Evolutionary conservation across 2,113 vertebrate species (phyloP).

Genomic region (Deroptyus accipitrinus): DNA sequence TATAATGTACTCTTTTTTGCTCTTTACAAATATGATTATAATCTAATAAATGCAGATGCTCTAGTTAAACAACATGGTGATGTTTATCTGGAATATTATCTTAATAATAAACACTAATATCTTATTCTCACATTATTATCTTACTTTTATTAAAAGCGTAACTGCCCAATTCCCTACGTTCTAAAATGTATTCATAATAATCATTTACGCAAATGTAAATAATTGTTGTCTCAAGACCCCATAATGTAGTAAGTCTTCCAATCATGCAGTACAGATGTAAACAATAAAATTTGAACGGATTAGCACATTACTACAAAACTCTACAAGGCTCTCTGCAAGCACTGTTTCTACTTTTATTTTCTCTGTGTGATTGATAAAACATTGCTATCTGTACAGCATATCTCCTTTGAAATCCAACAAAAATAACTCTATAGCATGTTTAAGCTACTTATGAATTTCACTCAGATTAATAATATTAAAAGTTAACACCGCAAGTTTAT

Average conservation of each 20-base stretch:
- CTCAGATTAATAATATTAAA: constrained; percentile 4
- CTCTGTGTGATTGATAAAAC: neutral
- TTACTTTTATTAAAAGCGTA: neutral
- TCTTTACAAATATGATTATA: neutral
- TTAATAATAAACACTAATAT: neutral
- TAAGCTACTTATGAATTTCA: constrained; percentile 15
- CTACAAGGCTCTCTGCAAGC: neutral
- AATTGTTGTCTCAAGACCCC: neutral
- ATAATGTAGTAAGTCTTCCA: neutral
- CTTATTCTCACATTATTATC: neutral
- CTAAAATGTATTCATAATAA: neutral
- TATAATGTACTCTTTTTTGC: neutral
- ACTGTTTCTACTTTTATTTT: neutral
- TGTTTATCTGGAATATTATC: neutral
- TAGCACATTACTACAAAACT: neutral
- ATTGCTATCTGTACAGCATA: neutral
- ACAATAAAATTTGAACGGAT: neutral
- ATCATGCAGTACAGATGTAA: neutral
- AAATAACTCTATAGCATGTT: neutral
- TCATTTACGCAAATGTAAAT: neutral
- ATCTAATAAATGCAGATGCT: neutral
- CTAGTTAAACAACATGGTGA: neutral
- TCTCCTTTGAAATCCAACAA: constrained; percentile 7
- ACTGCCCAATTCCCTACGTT: neutral
- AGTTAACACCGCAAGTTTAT: neutral